phyloP scores from a whole-genome alignment of 2,113 vertebrate species.

The Marcusenius ussheri region DNA sequence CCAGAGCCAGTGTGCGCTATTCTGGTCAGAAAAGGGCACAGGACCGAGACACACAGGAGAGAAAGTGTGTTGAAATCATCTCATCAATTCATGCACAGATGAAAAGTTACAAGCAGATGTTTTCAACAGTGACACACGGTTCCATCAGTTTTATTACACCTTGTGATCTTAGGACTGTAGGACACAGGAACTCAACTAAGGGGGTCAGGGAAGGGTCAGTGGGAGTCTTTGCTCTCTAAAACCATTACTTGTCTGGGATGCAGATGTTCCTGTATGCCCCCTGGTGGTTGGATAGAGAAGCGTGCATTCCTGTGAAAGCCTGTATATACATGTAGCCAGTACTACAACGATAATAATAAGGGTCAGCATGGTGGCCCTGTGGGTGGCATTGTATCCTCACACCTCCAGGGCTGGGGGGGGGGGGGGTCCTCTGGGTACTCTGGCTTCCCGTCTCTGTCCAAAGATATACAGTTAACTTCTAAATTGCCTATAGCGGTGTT shows the following conservation, averaged over 20 bases:
- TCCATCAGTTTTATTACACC: not conserved
- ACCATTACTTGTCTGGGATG: slow-evolving; percentile 2
- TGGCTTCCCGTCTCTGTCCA: not conserved
- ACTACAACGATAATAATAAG: not conserved
- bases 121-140: not conserved
- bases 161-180: not conserved
- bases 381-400: not conserved
- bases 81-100: not conserved
- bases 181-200: not conserved
- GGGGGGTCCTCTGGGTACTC: not conserved
- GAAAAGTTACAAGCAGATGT: not conserved
- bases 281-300: not conserved
- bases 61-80: not conserved
- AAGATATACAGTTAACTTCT: not conserved
- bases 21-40: not conserved
- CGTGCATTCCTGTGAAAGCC: not conserved
- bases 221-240: not conserved
- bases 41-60: not conserved
- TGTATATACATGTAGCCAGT: not conserved
- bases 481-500: not conserved
- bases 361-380: not conserved
- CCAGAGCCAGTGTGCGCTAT: not conserved
- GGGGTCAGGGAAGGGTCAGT: not conserved
- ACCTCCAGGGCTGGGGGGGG: not conserved
- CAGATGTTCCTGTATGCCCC: not conserved